These are phyloP conservation scores for Salticus scenicus DNA, from an alignment of 2,888 invertebrate species.

Conservation along the genomic window DNA sequence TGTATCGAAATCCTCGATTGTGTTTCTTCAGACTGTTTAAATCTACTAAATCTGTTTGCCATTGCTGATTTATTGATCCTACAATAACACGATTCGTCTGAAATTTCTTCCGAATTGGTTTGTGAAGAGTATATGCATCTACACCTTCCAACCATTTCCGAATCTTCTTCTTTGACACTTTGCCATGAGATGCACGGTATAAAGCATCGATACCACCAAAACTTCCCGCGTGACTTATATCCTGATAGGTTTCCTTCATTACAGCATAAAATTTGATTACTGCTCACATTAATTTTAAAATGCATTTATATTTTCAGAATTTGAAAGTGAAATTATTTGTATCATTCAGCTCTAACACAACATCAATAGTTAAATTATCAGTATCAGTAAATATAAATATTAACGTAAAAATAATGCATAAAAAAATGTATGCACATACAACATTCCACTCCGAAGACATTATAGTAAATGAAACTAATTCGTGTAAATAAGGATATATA, in stretches of 20 bases:
- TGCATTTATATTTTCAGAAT: too few relatives aligned
- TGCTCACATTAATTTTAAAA: too few relatives aligned
- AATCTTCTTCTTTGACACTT: slow-evolving; percentile 37
- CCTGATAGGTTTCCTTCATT: slow-evolving; percentile 32
- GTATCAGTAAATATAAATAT: too few relatives aligned
- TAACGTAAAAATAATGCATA: too few relatives aligned
- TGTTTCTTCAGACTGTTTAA: slow-evolving; percentile 18
- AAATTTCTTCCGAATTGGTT: slow-evolving; percentile 51
- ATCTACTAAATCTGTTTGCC: slow-evolving; percentile 72
- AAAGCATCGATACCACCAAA: slow-evolving; percentile 16
- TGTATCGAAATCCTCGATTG: slow-evolving; percentile 71
- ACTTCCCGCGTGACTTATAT: not conserved
- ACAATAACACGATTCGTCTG: slow-evolving; percentile 68
- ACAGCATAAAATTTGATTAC: too few relatives aligned
- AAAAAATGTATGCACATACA: too few relatives aligned
- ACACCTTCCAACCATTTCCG: slow-evolving; percentile 50
- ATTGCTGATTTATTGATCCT: slow-evolving; percentile 71
- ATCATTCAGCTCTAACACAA: too few relatives aligned
- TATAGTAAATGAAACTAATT: too few relatives aligned
- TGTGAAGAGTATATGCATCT: slow-evolving; percentile 66
- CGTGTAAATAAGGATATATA: too few relatives aligned
- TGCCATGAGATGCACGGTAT: slow-evolving; percentile 27
- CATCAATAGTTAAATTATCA: too few relatives aligned
- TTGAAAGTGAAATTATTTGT: too few relatives aligned
- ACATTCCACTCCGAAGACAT: too few relatives aligned